phyloP scores from a whole-genome alignment of 2,797 vertebrate species.

The Bradypus variegatus region DNA sequence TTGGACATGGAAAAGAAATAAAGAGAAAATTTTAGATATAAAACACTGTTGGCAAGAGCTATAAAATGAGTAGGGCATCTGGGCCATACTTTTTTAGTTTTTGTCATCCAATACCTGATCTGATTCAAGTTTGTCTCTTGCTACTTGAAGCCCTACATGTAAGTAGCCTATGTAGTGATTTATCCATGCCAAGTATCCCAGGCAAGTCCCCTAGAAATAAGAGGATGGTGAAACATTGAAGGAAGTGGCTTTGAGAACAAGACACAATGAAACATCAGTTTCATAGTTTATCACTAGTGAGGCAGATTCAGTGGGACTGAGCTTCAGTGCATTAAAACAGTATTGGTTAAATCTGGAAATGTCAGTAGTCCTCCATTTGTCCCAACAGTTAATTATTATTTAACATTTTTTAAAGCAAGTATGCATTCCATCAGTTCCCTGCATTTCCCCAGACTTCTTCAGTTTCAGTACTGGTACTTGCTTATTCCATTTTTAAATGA shows the following conservation, averaged over 20 bases:
- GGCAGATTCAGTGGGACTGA: background rate
- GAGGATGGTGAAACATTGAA: background rate
- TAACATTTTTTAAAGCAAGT: background rate
- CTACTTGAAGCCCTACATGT: background rate
- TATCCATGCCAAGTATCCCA: background rate
- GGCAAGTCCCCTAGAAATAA: background rate
- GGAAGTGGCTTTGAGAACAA: background rate
- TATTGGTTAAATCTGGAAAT: conserved; percentile 18
- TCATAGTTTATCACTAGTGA: background rate
- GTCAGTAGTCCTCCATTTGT: background rate
- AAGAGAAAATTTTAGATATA: background rate
- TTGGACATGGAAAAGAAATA: background rate
- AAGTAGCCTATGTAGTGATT: background rate
- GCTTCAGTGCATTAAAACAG: background rate
- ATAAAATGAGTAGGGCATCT: background rate
- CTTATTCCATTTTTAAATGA: background rate
- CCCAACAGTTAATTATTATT: background rate
- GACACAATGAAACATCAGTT: background rate
- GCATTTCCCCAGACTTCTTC: background rate
- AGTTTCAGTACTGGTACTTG: background rate
- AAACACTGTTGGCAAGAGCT: background rate
- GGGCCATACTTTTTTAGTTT: background rate
- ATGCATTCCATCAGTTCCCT: background rate
- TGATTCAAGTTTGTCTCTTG: background rate
- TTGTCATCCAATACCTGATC: background rate